Conservation (phyloP, 2,797 vertebrate genomes). For the Ptychobarbus kaznakovi region DNA sequence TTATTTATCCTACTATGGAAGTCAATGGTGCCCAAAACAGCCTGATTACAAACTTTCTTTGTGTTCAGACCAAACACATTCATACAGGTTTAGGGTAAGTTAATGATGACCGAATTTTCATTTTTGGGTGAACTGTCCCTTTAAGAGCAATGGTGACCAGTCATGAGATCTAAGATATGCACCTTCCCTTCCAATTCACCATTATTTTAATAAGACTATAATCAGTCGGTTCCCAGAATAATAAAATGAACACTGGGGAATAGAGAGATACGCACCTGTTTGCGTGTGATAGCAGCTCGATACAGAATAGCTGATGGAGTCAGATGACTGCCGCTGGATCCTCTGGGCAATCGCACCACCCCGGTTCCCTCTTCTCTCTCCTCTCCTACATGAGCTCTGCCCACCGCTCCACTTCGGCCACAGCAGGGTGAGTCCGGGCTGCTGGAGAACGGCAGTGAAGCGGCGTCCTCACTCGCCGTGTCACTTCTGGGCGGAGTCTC, state of each 20-base stretch:
- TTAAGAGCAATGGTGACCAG: neutral
- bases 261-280: constrained; percentile 80
- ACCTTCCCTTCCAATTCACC: neutral
- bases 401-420: constrained; percentile 77
- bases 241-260: neutral
- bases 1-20: too few relatives aligned
- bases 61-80: too few relatives aligned
- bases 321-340: constrained; percentile 73
- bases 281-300: constrained; percentile 92
- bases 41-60: too few relatives aligned
- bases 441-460: constrained; percentile 87
- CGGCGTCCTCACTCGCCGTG: constrained; percentile 88
- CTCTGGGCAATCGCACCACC: constrained; percentile 79
- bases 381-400: constrained; percentile 73
- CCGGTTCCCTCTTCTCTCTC: constrained; percentile 81
- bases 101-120: too few relatives aligned
- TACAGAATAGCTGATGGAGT: constrained; percentile 92
- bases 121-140: too few relatives aligned
- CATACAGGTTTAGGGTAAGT: too few relatives aligned
- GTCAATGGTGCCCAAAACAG: too few relatives aligned
- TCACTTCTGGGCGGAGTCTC: constrained; percentile 83
- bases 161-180: neutral
- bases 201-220: neutral
- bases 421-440: constrained; percentile 88
- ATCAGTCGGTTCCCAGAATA: neutral